Conservation (phyloP, 2,797 vertebrate genomes). For the Phyllotis vaccarum region DNA sequence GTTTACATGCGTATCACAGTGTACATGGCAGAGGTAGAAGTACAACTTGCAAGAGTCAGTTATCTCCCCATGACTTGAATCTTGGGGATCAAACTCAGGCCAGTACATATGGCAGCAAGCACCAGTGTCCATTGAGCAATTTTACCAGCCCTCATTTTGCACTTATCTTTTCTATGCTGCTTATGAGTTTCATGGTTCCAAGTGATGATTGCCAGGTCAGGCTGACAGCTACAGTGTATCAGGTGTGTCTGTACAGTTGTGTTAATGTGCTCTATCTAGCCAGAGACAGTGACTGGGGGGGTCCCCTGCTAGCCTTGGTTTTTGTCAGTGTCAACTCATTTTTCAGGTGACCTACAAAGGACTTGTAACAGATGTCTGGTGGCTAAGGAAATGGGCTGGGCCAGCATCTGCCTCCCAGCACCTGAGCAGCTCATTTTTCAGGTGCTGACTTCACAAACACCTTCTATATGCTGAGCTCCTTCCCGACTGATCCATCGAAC, state of each 20-base stretch:
- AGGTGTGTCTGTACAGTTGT: neutral
- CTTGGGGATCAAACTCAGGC: neutral
- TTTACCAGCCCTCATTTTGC: neutral
- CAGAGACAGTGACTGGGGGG: neutral
- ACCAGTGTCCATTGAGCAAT: neutral
- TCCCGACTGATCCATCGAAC: conserved; percentile 81
- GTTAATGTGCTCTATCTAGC: too few relatives aligned
- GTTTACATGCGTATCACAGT: neutral
- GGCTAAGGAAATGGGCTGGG: neutral
- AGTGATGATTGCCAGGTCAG: neutral
- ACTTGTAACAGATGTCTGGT: neutral
- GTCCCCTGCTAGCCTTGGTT: neutral
- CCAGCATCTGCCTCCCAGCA: accelerated
- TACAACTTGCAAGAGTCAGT: neutral
- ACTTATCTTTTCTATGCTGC: neutral
- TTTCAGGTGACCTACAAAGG: neutral
- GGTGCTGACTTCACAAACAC: conserved; percentile 96
- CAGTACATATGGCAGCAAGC: neutral
- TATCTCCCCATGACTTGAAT: neutral
- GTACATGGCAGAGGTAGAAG: neutral
- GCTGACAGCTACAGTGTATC: neutral
- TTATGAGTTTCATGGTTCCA: neutral
- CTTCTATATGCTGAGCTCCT: conserved; percentile 93
- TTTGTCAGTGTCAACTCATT: neutral
- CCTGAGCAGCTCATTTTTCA: neutral